Evolutionary conservation across 2,113 vertebrate genomes (phyloP), one percentile per base, ranked within the genome.

Genomic region (Corydoras sp.): DNA sequence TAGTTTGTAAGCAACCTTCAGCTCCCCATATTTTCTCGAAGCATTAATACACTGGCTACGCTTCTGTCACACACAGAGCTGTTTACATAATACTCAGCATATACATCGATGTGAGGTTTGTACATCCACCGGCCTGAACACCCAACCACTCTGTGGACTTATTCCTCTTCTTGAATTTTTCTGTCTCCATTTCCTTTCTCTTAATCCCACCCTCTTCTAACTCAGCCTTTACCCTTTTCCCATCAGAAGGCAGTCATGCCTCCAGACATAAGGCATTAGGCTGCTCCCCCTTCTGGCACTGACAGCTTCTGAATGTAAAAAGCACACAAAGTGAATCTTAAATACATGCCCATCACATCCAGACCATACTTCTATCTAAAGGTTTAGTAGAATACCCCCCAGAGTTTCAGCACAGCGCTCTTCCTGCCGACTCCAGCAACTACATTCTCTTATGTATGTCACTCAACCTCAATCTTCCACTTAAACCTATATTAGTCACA

Each of bases 221-320:
- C 35, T 53, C 13, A 3, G 5, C 53, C 31, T 63, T 50, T 51
- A 10, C 54, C 43, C 6, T 69, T 53, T 63, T 31, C 11, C 35
- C 9, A 65, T 58, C 31, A 69, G 18, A 61, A 51, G 18, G 24
- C 71, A 69, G 56, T 64, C 56, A 65, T 15, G 50, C 49, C 50
- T 58, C 29, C 62, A 68, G 64, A 72, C 12, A 50, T 48, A 31
- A 50, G 43, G 3, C 73, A 61, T 63, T 60, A 31, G 65, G 64
- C 73, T 72, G 31, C 67, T 76, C 35, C 72, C 77, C 58, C 65
- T 66, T 55, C 58, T 53, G 62, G 58, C 56, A 54, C 50, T 29
- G n/a, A 49, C 43, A 64, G 35, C 55, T 69, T 15, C 64, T 68
- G 62, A 65, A 73, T 72, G 49, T 61, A 65, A 62, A 66, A 55